phyloP scores from a whole-genome alignment of 2,113 vertebrate genomes.

The Paracyprichromis sp. region DNA sequence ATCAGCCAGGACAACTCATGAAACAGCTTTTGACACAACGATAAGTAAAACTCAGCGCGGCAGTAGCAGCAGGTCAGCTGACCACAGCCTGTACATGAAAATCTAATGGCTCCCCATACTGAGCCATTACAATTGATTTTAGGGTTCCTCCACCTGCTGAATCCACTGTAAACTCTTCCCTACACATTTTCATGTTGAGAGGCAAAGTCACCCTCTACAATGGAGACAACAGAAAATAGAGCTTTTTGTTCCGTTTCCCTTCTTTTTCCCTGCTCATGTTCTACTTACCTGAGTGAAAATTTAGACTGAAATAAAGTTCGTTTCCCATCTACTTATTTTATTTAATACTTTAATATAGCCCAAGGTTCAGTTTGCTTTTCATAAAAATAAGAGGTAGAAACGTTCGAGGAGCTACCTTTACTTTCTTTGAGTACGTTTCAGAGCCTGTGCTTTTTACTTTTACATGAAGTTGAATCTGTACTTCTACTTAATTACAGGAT shows the following conservation, averaged over 20 bases:
- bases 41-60: not conserved
- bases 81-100: not conserved
- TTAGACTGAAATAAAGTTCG: not conserved
- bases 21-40: not conserved
- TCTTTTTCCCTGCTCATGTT: not conserved
- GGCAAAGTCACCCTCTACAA: not conserved
- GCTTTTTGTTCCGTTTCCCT: not conserved
- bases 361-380: not conserved
- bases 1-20: not conserved
- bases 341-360: not conserved
- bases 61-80: not conserved
- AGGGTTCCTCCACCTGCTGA: not conserved
- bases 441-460: not conserved
- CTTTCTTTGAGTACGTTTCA: not conserved
- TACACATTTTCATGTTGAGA: not conserved
- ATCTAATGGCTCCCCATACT: not conserved
- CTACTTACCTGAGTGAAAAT: not conserved
- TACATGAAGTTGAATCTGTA: not conserved
- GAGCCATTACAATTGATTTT: not conserved
- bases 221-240: not conserved
- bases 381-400: not conserved
- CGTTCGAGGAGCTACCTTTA: not conserved
- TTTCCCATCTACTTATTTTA: not conserved
- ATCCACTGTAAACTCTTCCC: not conserved
- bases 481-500: not conserved